Base-by-base conservation (phyloP, 2,113 vertebrate species). In the Excalfactoria chinensis region DNA sequence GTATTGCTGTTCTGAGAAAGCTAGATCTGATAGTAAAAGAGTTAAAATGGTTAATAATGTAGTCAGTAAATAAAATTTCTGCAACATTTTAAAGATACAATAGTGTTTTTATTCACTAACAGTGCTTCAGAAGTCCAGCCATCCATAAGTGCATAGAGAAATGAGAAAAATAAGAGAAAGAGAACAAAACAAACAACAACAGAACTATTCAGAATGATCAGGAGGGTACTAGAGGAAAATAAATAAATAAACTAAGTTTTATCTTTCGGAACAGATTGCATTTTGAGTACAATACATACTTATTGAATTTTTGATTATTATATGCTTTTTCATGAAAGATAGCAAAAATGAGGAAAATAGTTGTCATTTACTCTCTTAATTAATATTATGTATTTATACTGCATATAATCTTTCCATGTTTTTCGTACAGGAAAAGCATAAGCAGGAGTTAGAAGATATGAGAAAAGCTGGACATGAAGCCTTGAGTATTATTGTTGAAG, bases 381-480 rank as follows among this genome's bases (percentile, higher is more conserved):
- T 35, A 44, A 35, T 35, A 2, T 44, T 44, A 3, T 34, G 3
- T 79, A 8, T 25, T 8, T 70, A 7, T 83, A 15, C 62, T 55
- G 3, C 46, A 7, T 56, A 30, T 77, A 46, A 93, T 26, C 3
- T 64, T 83, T 63, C 43, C 23, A 4, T 62, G 7, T 66, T 94
- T 93, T 94, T 93, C 67, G 49, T 96, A 34, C 88, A 98, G 98
- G 98, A 98, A 43, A 98, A 98, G 70, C 98, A 98, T 96, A 98
- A 97, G 34, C 90, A 93, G 68, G 97, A 98, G 56, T 89, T 98
- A 81, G 98, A 98, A 96, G 97, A 98, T 43, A 97, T 98, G 97
- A 97, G 98, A 79, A 98, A 97, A 96, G 97, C 97, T n/a, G 98
- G 98, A 68, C 98, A 98, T 8, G 97, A 98, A 91, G 97, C 98